Conservation (phyloP, 2,888 invertebrate genomes). For the Thumatha senex region DNA sequence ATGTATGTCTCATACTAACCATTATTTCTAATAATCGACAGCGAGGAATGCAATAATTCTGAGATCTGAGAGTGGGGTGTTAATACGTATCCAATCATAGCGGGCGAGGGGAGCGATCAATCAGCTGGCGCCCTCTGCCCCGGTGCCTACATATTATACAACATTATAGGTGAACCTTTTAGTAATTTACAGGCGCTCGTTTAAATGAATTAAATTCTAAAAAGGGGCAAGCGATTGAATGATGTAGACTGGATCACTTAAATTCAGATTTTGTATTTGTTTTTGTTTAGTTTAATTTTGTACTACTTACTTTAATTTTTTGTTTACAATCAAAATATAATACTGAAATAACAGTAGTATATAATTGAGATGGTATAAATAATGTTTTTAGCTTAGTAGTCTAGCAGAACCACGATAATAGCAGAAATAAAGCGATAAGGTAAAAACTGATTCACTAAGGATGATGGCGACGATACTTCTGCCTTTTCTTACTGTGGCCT, state of each 20-base stretch:
- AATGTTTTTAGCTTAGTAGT: too few species aligned
- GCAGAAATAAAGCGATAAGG: too few species aligned
- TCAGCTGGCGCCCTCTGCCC: slow-evolving; percentile 7
- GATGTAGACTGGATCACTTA: background rate
- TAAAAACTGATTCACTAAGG: too few species aligned
- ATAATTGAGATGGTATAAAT: too few species aligned
- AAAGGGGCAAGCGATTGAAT: background rate
- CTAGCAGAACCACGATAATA: too few species aligned
- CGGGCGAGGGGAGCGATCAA: slow-evolving; percentile 8
- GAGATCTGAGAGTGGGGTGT: slow-evolving; percentile 21
- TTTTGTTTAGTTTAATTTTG: too few species aligned
- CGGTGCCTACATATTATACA: background rate
- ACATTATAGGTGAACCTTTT: slow-evolving; percentile 7
- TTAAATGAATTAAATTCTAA: background rate
- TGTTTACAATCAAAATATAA: too few species aligned
- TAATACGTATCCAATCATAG: slow-evolving; percentile 30
- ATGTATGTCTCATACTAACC: background rate
- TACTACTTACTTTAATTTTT: background rate
- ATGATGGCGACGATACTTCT: too few species aligned
- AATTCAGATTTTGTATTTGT: background rate
- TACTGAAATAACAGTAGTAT: too few species aligned
- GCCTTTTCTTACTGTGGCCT: too few species aligned
- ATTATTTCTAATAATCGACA: slow-evolving; percentile 11
- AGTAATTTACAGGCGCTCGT: background rate
- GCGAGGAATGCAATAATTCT: slow-evolving; percentile 18